Base-by-base conservation (phyloP, 2,888 invertebrate genomes). In the Aradus depressus region DNA sequence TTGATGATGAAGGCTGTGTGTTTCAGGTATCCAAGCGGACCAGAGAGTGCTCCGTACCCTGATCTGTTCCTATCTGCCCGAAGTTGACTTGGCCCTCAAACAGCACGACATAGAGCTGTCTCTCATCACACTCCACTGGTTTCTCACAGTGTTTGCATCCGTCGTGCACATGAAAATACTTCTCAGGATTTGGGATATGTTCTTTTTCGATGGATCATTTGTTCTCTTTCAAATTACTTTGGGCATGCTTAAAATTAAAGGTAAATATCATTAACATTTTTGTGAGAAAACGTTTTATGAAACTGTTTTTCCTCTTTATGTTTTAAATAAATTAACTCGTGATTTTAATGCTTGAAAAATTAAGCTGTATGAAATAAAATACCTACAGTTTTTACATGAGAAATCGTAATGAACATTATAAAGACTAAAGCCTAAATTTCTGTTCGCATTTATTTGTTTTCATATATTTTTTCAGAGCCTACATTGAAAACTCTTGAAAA, bases 111-210 rank as follows among this genome's bases (percentile, higher is more conserved):
- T 89, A 61, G 93, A 96, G 72, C 72, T 97, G 47, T 93, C 95
- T 48, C 73, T 98, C 48, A 95, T 98, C 63, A 92, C 93, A 16
- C 75, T 95, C 63, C 92, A 96, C 66, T 98, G 98, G 98, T 96
- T 97, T 42, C 73, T 98, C 44, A 96, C 97, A 2, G 69, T 97
- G 22, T 97, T 95, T 70, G 91, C 97, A 1, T 92, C 91, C 66
- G 93, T 96, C 44, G 89, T 97, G 3, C 91, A 95, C 64, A 92
- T 92, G 80, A 90, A 89, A 72, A 88, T 95, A 59, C 75, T 98
- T 54, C 72, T 86, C 35, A 76, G 96, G 58, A 80, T 97, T 59
- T 98, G 98, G 97, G 98, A 98, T 70, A 75, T 95, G 59, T 90
- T 98, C 68, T 93, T 96, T 69, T 84, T 90, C 63, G 92, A 95